Evolutionary conservation across 2,888 invertebrate species (phyloP).

Genomic region (Microdon myrmicae): DNA sequence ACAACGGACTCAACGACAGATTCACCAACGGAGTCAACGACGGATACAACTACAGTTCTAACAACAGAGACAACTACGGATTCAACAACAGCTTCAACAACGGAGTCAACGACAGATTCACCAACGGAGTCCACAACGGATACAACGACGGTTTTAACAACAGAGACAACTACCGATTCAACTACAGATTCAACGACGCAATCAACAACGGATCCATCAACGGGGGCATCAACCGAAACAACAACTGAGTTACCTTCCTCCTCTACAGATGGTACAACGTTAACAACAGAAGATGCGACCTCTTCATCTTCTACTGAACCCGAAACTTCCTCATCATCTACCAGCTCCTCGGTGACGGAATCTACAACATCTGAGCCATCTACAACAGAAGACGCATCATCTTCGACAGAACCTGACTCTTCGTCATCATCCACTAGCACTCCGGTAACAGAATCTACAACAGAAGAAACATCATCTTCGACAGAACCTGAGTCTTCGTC

Average conservation of each 20-base stretch:
- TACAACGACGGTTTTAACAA: neutral
- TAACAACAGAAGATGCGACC: neutral
- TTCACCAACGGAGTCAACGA: neutral
- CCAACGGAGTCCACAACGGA: neutral
- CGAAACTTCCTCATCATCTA: neutral
- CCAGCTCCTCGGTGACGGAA: neutral
- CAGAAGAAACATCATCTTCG: neutral
- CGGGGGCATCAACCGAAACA: neutral
- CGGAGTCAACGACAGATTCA: neutral
- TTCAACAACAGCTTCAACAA: neutral
- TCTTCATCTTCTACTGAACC: neutral
- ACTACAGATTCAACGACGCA: neutral
- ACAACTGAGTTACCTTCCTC: neutral
- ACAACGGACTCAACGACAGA: neutral
- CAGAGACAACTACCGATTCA: constrained; percentile 1
- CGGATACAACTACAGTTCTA: neutral
- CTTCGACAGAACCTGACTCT: neutral
- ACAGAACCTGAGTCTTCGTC: neutral
- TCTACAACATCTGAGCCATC: no score
- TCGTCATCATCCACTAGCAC: neutral
- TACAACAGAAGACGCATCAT: neutral
- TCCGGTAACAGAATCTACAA: neutral
- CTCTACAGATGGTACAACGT: no score
- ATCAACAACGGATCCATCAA: constrained; percentile 3
- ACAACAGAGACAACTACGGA: neutral